Evolutionary conservation across 2,888 invertebrate genomes (phyloP), one percentile per base, ranked within the genome.

Genomic region (Hedychridium roseum): DNA sequence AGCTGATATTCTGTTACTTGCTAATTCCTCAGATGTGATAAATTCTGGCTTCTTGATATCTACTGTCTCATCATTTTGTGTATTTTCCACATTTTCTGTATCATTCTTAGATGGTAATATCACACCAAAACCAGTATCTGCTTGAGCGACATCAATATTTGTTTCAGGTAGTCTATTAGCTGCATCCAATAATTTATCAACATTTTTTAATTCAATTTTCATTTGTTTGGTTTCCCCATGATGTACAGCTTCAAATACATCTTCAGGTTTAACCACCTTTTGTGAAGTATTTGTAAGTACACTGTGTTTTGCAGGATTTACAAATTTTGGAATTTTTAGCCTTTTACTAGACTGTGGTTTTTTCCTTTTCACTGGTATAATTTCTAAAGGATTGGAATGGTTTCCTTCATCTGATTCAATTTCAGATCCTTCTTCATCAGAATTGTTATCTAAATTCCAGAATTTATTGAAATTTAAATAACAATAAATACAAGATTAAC

Each of bases 1-100:
- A 35, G 80, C 79, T 2, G 89, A 85, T 56, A 94, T 83, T 72
- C 87, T 86, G 60, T 91, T 90, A 23, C 82, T 80, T 43, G 83
- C 79, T 26, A 93, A 77, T 74, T 91, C 86, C 62, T 86, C 85
- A 43, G 83, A 83, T 2, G 85, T 84, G 53, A 91, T 86, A 23
- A 81, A 74, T 43, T 78, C 73, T 43, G 61, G 76, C 34, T 64
- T 64, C 18, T 66, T 62, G 30, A 63, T 70, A n/a, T 71, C 60
- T 32, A 68, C 61, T 16, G 2, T 11, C 62, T 64, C 15, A 37
- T 23, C 32, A 21, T 16, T 30, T 2, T 28, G 30, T 26, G 2
- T 64, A n/a, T 68, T 63, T 11, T 47, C 53, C 14, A 7, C 34
- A 39, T 59, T 49, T 27, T 65, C 63, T 5, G 47, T 46, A 36